phyloP scores from a whole-genome alignment of 2,888 invertebrate species.

The Trypoxylon attenuatum region DNA sequence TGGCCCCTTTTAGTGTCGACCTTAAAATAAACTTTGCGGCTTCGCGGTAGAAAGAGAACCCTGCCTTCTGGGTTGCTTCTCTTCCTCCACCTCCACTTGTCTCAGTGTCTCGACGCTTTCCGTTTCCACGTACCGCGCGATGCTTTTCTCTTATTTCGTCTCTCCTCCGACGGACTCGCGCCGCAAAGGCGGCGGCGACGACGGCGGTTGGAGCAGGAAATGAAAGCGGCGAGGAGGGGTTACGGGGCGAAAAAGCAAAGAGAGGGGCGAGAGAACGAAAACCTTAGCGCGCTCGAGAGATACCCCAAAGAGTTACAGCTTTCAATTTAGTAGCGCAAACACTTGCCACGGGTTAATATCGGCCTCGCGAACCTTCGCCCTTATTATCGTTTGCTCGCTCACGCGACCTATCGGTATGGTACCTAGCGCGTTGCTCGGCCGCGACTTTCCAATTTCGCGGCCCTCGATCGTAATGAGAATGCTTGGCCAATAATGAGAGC shows the following conservation, averaged over 20 bases:
- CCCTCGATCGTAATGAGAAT: too few species aligned
- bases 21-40: constrained; percentile 61
- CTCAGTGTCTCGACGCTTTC: neutral
- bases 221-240: constrained; percentile 21
- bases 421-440: too few species aligned
- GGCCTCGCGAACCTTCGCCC: constrained; percentile 40
- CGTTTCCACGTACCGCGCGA: neutral
- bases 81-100: neutral
- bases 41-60: constrained; percentile 25
- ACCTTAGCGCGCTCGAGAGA: constrained; percentile 41
- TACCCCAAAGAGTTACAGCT: constrained; percentile 64
- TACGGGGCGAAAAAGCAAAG: neutral
- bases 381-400: too few species aligned
- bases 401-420: too few species aligned
- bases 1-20: constrained; percentile 58
- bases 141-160: constrained; percentile 10
- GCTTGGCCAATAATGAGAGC: too few species aligned
- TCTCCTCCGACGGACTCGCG: constrained; percentile 3
- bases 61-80: constrained; percentile 9
- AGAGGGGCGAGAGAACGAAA: constrained; percentile 2
- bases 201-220: constrained; percentile 33
- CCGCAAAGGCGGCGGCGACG: constrained; percentile 15
- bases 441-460: neutral
- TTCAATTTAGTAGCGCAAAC: constrained; percentile 67
- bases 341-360: constrained; percentile 55